phyloP scores from a whole-genome alignment of 2,113 vertebrate species.

The Catharus bicknelli region DNA sequence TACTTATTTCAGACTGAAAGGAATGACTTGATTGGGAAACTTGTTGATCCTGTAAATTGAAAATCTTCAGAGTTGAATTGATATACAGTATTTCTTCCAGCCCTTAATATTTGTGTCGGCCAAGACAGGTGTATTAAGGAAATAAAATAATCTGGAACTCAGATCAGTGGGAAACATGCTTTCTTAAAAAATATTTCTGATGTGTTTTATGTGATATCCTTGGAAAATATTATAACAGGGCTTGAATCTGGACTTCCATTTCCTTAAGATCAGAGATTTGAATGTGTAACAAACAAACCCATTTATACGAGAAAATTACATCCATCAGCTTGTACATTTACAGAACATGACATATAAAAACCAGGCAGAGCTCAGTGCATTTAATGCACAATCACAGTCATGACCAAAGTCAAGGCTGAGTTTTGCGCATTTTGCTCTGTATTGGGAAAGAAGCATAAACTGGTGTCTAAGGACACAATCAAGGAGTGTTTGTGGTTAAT shows the following conservation, averaged over 20 bases:
- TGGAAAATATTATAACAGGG: neutral
- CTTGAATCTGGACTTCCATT: neutral
- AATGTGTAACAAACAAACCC: neutral
- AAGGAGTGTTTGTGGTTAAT: neutral
- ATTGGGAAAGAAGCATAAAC: neutral
- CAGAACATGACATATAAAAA: neutral
- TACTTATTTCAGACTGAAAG: neutral
- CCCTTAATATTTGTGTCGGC: neutral
- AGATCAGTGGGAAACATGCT: neutral
- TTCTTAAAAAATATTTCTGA: neutral
- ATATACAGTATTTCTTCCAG: neutral
- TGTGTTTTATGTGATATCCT: neutral
- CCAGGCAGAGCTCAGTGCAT: neutral
- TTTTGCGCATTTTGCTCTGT: neutral
- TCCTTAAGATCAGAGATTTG: neutral
- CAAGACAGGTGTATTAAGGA: neutral
- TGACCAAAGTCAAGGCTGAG: neutral
- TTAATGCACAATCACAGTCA: neutral
- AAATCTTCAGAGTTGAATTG: neutral
- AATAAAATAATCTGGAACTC: conserved; percentile 4
- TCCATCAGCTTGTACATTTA: neutral
- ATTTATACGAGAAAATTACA: neutral
- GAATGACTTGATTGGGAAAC: neutral
- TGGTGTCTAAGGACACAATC: neutral
- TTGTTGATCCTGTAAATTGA: neutral